Conservation (phyloP, 2,888 invertebrate genomes). For the Gortyna flavago region DNA sequence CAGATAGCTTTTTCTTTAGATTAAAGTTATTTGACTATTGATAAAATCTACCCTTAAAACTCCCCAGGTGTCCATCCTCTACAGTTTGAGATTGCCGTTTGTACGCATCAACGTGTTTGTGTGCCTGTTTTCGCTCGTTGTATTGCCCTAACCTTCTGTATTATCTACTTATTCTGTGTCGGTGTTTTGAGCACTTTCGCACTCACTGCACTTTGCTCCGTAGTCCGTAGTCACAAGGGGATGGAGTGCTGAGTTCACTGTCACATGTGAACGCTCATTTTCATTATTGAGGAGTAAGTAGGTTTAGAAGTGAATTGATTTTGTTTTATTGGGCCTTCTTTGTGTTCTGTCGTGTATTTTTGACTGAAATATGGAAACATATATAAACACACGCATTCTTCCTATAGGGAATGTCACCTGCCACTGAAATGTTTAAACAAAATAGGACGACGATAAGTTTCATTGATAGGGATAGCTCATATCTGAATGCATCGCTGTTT, state of each 20-base stretch:
- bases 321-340: neutral
- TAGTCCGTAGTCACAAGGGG: conserved; percentile 23
- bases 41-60: neutral
- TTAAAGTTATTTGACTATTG: neutral
- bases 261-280: conserved; percentile 44
- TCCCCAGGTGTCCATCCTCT: neutral
- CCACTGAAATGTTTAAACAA: neutral
- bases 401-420: neutral
- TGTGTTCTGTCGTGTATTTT: neutral
- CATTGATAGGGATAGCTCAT: neutral
- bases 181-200: conserved; percentile 42
- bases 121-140: neutral
- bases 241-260: conserved; percentile 36
- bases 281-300: conserved; percentile 20
- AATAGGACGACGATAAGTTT: neutral
- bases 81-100: neutral
- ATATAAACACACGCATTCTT: neutral
- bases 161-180: neutral
- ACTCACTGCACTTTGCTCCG: conserved; percentile 29
- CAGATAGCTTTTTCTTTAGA: neutral
- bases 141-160: conserved; percentile 3
- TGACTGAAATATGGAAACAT: neutral
- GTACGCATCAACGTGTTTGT: neutral
- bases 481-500: neutral
- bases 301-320: conserved; percentile 23